Evolutionary conservation across 2,797 vertebrate species (phyloP).

Genomic region (Denticeps clupeoides): DNA sequence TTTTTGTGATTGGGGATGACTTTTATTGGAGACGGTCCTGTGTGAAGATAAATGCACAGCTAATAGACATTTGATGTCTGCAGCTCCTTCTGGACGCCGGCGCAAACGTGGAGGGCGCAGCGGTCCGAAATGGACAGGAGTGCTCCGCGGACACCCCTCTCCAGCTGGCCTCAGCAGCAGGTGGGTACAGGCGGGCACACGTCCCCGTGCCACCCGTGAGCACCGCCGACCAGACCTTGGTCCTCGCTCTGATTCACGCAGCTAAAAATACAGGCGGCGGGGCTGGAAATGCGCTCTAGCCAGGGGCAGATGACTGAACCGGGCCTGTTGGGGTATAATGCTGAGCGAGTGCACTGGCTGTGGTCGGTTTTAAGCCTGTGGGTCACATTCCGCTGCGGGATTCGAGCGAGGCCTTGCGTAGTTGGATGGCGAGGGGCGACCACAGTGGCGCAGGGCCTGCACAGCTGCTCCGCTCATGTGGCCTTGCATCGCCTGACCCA

Average conservation of each 20-base stretch:
- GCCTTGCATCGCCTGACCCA: too few relatives aligned
- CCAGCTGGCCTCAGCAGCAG: constrained; percentile 92
- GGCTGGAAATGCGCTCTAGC: background rate
- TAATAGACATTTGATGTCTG: constrained; percentile 2
- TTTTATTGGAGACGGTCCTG: too few relatives aligned
- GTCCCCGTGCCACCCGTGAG: constrained; percentile 7
- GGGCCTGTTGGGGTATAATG: background rate
- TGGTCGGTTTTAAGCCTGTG: constrained; percentile 33
- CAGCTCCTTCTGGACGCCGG: constrained; percentile 91
- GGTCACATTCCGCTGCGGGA: constrained; percentile 40
- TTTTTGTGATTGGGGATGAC: background rate
- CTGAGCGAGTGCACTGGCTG: background rate
- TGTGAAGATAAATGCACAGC: too few relatives aligned
- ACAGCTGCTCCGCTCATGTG: too few relatives aligned
- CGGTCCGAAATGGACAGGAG: constrained; percentile 77
- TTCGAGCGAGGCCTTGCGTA: constrained; percentile 34
- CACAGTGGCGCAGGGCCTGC: too few relatives aligned
- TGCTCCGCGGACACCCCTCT: constrained; percentile 81
- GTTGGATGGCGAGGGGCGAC: constrained; percentile 28
- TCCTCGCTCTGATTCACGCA: background rate
- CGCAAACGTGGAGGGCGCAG: constrained; percentile 84
- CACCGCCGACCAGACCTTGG: background rate
- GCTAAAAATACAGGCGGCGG: background rate
- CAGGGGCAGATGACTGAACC: too few relatives aligned
- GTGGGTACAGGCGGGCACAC: constrained; percentile 44